phyloP scores from a whole-genome alignment of 1,140 invertebrate species.

The Manduca sexta region DNA sequence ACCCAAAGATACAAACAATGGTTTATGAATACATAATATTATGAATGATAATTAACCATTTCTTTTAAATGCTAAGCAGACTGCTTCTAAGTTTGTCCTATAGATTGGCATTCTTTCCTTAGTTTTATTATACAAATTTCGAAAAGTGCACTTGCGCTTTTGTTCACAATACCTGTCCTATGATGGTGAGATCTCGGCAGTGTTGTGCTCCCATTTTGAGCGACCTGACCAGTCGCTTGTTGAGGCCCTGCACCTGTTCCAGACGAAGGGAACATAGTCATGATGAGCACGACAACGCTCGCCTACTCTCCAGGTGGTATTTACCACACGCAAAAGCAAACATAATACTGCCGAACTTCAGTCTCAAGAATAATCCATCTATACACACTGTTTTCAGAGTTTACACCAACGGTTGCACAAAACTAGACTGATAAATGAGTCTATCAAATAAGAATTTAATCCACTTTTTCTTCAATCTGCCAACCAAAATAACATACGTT shows the following conservation, averaged over 20 bases:
- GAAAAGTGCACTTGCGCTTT: no score
- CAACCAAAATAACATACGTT: constrained; percentile 32
- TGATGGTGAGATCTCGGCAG: constrained; percentile 71
- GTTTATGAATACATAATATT: no score
- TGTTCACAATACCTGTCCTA: constrained; percentile 47
- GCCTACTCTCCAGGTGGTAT: constrained; percentile 58
- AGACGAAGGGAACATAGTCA: constrained; percentile 62
- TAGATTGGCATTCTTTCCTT: no score
- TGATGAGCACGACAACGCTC: constrained; percentile 29
- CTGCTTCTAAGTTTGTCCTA: no score
- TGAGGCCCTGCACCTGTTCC: constrained; percentile 63
- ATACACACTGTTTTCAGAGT: not conserved
- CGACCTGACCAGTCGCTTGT: constrained; percentile 50
- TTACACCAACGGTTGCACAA: constrained; percentile 5
- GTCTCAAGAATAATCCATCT: constrained; percentile 35
- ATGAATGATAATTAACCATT: no score
- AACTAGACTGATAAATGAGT: constrained; percentile 24
- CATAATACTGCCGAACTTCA: constrained; percentile 57
- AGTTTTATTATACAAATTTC: no score
- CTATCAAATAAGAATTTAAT: constrained; percentile 25
- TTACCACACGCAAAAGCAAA: constrained; percentile 56
- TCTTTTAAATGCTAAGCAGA: no score
- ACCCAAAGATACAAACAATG: no score
- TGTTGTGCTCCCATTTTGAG: constrained; percentile 60
- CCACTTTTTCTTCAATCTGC: constrained; percentile 29